Base-by-base conservation (phyloP, 2,113 vertebrate genomes). In the Neodontobutis hainanensis region DNA sequence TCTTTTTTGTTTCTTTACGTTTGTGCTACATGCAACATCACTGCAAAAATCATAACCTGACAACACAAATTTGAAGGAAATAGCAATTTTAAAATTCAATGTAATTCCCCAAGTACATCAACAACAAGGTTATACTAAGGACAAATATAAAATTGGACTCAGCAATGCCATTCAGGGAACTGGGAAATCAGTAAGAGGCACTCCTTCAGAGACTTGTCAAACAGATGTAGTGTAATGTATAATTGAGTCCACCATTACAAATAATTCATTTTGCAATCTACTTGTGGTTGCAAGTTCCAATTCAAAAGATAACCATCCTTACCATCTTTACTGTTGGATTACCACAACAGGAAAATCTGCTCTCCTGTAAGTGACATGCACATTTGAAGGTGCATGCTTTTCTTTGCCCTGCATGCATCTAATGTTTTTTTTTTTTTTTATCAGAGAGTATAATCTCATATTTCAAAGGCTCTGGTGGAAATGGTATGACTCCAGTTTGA, bases 401-500 rank as follows among this genome's bases (percentile, higher is more conserved):
- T 53, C 65, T n/a, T 72, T 56, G 51, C 71, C 71, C 73, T 35
- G 44, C 45, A 60, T 71, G 61, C 48, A 67, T 67, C 81, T 69
- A 74, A 68, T 64, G 74, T 52, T 78, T 59, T 73, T 65, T 77
- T 80, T 80, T 27, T 27, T 77, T 46, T 73, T 68, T 83, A 80
- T 85, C 67, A 4, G 49, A 51, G 51, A 47, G 62, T 49, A 59
- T 57, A 69, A 84, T 85, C 77, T 77, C 74, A 73, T 58, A 66
- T 82, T 86, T 86, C 80, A 86, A 82, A 85, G 73, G 74, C 65
- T 42, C 44, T 48, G 68, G 66, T 67, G 81, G 63, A 81, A 80
- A 68, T 77, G 63, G 64, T 68, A 71, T 76, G 70, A 82, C 79
- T 72, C 72, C 77, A 53, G 51, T 38, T 63, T 52, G 79, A 87